Base-by-base conservation (phyloP, 2,113 vertebrate species). In the Dromiciops gliroides region DNA sequence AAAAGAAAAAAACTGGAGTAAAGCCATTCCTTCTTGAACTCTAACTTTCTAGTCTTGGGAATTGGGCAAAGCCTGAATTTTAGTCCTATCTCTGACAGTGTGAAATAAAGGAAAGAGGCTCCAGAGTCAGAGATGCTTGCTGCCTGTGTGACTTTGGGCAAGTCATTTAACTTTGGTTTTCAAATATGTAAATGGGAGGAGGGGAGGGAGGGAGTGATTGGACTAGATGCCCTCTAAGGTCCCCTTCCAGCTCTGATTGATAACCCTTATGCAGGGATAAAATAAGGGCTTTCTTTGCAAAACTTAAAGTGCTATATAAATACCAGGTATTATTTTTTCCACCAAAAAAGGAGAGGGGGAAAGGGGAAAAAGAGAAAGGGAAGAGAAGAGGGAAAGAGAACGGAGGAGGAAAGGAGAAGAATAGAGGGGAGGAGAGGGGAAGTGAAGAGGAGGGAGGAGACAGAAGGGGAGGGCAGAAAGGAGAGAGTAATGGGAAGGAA, bases 101-200 rank as follows among this genome's bases (percentile, higher is more conserved):
- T 75, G 31, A n/a, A 75, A n/a, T 75, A n/a, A n/a, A 19, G 31
- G 16, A 44, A 83, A 83, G 37, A 44, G 67, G 37, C 19, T 83
- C 67, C 22, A 19, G 19, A 23, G 12, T 83, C 37, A 83, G n/a
- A 83, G n/a, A 83, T 75, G 4, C 14, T 47, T 28, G 12, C n/a
- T 3, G 24, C 24, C 47, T 48, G 6, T 22, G 31, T 14, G 19
- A 0, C 16, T 28, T 83, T 0, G 8, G 49, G 19, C 1, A 2
- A 49, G 47, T 8, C 50, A 90, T 51, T 2, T 19, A 28, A 2
- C 89, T 89, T 89, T 50, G 0, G 49, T 37, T 89, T 90, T 26
- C 56, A 60, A 22, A 8, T 2, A 16, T 44, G 5, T 83, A 83
- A 83, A 83, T 67, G 31, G 56, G 52, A 16, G 5, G 16, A 11